Conservation (phyloP, 2,888 invertebrate genomes). For the Barypeithes pellucidus region DNA sequence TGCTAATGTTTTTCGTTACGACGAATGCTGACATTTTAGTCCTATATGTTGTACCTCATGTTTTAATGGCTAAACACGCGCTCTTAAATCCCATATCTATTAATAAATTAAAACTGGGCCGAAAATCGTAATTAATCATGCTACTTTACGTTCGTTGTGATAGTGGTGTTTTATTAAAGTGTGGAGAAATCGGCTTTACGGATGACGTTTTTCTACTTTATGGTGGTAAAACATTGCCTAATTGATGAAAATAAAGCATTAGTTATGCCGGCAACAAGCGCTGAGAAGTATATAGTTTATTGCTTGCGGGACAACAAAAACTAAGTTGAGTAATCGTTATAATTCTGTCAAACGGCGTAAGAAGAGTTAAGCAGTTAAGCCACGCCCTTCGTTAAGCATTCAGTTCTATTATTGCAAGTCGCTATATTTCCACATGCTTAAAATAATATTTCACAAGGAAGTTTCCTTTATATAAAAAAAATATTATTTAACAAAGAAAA, state of each 20-base stretch:
- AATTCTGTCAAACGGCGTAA: too few relatives aligned
- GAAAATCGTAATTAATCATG: constrained; percentile 17
- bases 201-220: constrained; percentile 2
- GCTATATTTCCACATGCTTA: too few relatives aligned
- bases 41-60: background rate
- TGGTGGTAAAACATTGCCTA: background rate
- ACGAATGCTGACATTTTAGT: constrained; percentile 9
- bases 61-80: background rate
- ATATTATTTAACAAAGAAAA: too few relatives aligned
- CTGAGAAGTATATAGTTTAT: background rate
- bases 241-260: background rate
- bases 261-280: background rate
- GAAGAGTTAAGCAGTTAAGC: too few relatives aligned
- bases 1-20: background rate
- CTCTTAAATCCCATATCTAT: constrained; percentile 17
- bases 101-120: constrained; percentile 22
- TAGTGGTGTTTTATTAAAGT: constrained; percentile 3
- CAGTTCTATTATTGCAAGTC: too few relatives aligned
- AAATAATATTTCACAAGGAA: too few relatives aligned
- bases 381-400: too few relatives aligned
- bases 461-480: too few relatives aligned
- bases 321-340: too few relatives aligned
- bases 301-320: too few relatives aligned
- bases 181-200: background rate
- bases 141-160: background rate